Base-by-base conservation (phyloP, 2,888 invertebrate genomes). In the Luffia ferchaultella region DNA sequence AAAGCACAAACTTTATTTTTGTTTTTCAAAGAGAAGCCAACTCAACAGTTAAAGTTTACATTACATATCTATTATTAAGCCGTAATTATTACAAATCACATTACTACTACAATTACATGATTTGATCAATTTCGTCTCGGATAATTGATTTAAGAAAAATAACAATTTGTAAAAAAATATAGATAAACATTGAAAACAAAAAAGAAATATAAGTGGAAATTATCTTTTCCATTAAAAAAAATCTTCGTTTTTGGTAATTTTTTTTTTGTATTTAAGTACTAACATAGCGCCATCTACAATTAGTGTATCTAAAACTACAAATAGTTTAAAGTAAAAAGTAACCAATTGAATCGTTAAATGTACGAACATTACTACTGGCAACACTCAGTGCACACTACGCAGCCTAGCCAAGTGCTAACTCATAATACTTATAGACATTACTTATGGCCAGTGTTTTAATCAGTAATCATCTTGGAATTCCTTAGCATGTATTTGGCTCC, bases 221-320 rank as follows among this genome's bases (percentile, higher is more conserved):
- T 73, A 73, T 68, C 73, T 76, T 74, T 74, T 76, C 71, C 73
- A 45, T 18, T 18, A 18, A 45, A 71, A 65, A 64, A 61, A 58
- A 64, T 67, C 67, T 64, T 63, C 43, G 65, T 76, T 73, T 80
- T 82, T 79, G 76, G 78, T 76, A 76, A 70, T 65, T 68, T 65
- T 49, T 20, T 49, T 49, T 49, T 67, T 71, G 64, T 62, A 65
- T 62, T 77, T 79, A 80, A 79, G 79, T 82, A 82, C 80, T 79
- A 79, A 71, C 65, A 64, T 68, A 76, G 65, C 65, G 66, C 62
- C 68, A 62, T 68, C 58, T 55, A 49, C 20, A 43, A 18, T 7
- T 30, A 30, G 5, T 30, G 30, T 30, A n/a, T n/a, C n/a, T n/a
- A 30, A 12, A 30, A 30, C 30, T 30, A 30, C 30, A 30, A n/a